Evolutionary conservation across 37 sponge, comb jelly and placozoan genomes (phyloP).

Genomic region (Geodia barretti): DNA sequence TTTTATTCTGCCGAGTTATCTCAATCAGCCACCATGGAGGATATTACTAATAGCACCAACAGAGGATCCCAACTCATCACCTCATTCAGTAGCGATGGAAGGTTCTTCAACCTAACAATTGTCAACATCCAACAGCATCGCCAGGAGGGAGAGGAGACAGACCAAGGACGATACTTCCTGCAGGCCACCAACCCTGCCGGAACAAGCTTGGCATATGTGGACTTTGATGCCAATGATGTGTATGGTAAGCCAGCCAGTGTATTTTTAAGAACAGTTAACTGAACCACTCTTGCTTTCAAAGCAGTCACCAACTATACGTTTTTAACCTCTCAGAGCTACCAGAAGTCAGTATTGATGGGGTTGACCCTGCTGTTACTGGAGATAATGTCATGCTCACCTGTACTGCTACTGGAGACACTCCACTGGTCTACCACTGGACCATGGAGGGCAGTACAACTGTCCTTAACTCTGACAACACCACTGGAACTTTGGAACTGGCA

Average conservation of each 20-base stretch:
- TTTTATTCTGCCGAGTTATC: slow-evolving; percentile 13
- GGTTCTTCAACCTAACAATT: slow-evolving; percentile 16
- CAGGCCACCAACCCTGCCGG: slow-evolving; percentile 67
- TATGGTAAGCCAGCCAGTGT: slow-evolving; percentile 65
- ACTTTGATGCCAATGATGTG: slow-evolving; percentile 53
- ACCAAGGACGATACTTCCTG: slow-evolving; percentile 69
- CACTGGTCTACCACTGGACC: too few relatives aligned
- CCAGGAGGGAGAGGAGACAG: slow-evolving; percentile 19
- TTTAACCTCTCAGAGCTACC: too few relatives aligned
- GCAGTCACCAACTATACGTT: too few relatives aligned
- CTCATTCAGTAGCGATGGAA: slow-evolving; percentile 3
- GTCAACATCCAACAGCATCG: slow-evolving; percentile 21
- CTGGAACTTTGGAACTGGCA: too few relatives aligned
- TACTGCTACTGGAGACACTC: too few relatives aligned
- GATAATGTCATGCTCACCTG: too few relatives aligned
- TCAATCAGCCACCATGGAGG: not conserved
- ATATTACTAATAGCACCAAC: slow-evolving; percentile 34
- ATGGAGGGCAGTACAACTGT: too few relatives aligned
- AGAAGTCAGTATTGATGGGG: too few relatives aligned
- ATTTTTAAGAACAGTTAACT: too few relatives aligned
- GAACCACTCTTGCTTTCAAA: too few relatives aligned
- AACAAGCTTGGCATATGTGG: not conserved
- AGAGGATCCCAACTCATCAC: slow-evolving; percentile 22
- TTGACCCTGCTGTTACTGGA: too few relatives aligned
- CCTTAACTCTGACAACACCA: too few relatives aligned